Evolutionary conservation across 1,140 invertebrate genomes (phyloP), one percentile per base, ranked within the genome.

Genomic region (Aphelenchoides fujianensis): DNA sequence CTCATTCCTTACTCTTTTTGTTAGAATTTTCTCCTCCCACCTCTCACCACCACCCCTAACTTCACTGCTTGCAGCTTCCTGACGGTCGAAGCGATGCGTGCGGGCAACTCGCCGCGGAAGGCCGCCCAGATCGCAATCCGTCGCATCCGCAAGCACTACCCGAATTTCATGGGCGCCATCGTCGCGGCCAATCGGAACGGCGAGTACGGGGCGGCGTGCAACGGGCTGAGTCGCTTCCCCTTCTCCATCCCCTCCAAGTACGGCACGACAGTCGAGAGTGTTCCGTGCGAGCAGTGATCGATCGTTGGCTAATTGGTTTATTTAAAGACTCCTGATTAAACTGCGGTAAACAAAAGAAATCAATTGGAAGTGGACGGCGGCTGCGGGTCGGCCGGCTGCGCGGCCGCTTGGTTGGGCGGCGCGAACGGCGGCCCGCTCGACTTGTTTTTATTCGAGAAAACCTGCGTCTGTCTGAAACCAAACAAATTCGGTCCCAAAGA

Each of bases 11-110:
- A n/a, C n/a, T n/a, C n/a, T 27, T 23, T 32, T 67, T 27, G 62
- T 0, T 0, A 79, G 28, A 30, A 12, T 19, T 9, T 73, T 63
- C n/a, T 28, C 36, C 2, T 5, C n/a, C n/a, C 30, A 2, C 23
- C 16, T 71, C 28, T 73, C n/a, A n/a, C n/a, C n/a, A n/a, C n/a
- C n/a, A n/a, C n/a, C n/a, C n/a, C n/a, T 36, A 28, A 37, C 16
- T 68, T 28, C 32, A 28, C 30, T 79, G 2, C 27, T 72, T 80
- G 73, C 72, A 92, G 91, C 87, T 91, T 93, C 75, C 79, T 93
- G 31, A 91, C 92, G 0, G 93, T 97, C 0, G 92, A 95, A 86
- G 89, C 90, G 81, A 91, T 97, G 90, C 88, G 92, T 48, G 84
- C 86, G 5, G 93, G 93, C 0, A 85, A 88, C 2, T 85, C 85